phyloP scores from a whole-genome alignment of 2,113 vertebrate genomes.

The Sorex araneus region DNA sequence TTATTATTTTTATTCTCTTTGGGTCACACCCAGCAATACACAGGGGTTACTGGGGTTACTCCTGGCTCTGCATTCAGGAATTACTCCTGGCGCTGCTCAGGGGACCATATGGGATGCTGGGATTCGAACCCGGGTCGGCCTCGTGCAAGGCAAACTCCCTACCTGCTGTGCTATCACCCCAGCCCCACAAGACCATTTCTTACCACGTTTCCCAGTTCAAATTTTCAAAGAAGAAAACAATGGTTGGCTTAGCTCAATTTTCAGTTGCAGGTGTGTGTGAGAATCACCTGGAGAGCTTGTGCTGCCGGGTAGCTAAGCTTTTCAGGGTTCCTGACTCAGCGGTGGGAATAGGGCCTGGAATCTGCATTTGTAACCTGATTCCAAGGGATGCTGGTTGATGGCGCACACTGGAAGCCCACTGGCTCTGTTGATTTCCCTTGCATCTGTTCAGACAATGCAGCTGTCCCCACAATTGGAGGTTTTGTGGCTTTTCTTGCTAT shows the following conservation, averaged over 20 bases:
- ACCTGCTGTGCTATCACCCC: no score
- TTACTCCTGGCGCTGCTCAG: no score
- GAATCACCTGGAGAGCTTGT: constrained; percentile 3
- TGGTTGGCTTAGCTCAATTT: background rate
- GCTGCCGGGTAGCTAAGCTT: no score
- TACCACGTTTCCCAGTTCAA: background rate
- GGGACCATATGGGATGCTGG: no score
- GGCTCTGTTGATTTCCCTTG: constrained; percentile 16
- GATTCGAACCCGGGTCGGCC: no score
- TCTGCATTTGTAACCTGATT: constrained; percentile 27
- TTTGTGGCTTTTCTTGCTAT: no score
- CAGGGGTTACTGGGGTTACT: no score
- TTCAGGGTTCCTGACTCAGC: background rate
- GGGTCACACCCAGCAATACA: no score
- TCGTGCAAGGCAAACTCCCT: no score
- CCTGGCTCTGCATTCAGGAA: no score
- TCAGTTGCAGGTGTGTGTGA: background rate
- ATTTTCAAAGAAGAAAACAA: constrained; percentile 17
- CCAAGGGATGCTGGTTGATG: background rate
- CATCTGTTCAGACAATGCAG: constrained; percentile 56
- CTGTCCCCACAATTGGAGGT: background rate
- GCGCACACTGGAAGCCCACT: background rate
- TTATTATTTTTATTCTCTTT: no score
- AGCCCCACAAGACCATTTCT: constrained; percentile 3
- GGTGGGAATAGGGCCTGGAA: background rate